A percentile compares a stretch with the other conserved stretches of the same genome.
Conservation (phyloP, 2,113 vertebrate genomes). For the Tyrannus savana region DNA sequence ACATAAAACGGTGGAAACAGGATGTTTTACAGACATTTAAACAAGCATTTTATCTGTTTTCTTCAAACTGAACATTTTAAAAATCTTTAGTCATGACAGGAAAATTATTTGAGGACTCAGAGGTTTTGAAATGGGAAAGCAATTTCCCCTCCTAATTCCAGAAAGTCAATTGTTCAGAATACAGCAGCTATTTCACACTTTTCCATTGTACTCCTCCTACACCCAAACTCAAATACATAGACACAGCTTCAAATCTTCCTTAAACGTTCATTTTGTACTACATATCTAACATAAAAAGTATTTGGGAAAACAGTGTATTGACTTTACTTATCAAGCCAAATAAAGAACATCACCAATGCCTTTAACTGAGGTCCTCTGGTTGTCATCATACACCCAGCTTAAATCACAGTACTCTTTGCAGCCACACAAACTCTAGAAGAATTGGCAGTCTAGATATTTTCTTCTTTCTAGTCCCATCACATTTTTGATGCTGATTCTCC, state of each 20-base stretch:
- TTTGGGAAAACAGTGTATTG: not conserved
- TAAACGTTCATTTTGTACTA: not conserved
- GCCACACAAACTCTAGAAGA: not conserved
- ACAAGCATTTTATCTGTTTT: not conserved
- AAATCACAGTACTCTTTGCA: not conserved
- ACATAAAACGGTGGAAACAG: not conserved
- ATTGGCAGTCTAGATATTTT: not conserved
- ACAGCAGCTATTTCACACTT: not conserved
- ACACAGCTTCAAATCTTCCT: not conserved
- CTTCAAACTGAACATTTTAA: not conserved
- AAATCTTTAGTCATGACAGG: not conserved
- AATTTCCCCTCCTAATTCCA: not conserved
- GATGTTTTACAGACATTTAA: not conserved
- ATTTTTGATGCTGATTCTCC: not conserved
- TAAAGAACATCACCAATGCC: not conserved
- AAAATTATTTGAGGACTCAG: not conserved
- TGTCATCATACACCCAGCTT: not conserved
- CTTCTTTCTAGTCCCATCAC: not conserved
- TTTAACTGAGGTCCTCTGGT: not conserved
- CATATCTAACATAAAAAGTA: not conserved
- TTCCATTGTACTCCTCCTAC: not conserved
- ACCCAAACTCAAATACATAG: not conserved
- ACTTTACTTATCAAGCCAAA: not conserved
- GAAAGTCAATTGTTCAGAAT: not conserved
- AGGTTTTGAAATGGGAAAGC: not conserved